phyloP scores from a whole-genome alignment of 1,140 invertebrate genomes.

The Dufourea novaeangliae region DNA sequence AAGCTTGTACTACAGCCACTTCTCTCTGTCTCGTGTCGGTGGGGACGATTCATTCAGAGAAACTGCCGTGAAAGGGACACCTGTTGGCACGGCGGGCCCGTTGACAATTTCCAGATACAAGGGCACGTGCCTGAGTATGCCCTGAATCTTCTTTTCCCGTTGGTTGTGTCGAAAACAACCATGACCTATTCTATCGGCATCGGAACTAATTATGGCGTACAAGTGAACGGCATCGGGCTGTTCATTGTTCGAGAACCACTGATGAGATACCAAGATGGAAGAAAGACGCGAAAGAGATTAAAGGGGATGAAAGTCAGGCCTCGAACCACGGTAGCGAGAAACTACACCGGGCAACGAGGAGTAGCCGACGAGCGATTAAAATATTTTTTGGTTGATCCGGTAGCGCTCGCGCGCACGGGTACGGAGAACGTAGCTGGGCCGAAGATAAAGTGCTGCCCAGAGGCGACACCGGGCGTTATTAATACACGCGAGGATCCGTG shows the following conservation, averaged over 20 bases:
- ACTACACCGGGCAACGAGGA: constrained; percentile 29
- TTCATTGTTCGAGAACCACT: too few species aligned
- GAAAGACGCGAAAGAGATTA: neutral
- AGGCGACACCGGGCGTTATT: constrained; percentile 80
- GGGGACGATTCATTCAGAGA: constrained; percentile 82
- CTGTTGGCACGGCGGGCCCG: constrained; percentile 78
- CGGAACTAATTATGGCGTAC: too few species aligned
- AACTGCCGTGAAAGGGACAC: constrained; percentile 82
- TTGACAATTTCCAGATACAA: constrained; percentile 79
- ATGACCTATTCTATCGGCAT: too few species aligned
- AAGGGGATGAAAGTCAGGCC: neutral
- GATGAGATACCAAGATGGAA: neutral
- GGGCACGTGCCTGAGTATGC: constrained; percentile 59
- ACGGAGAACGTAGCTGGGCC: constrained; percentile 58
- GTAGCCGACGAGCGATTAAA: constrained; percentile 74
- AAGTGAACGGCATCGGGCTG: too few species aligned
- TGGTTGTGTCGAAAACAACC: too few species aligned
- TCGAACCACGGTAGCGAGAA: neutral
- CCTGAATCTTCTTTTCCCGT: neutral
- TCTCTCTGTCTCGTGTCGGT: constrained; percentile 72
- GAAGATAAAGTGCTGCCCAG: constrained; percentile 81
- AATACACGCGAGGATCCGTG: constrained; percentile 79
- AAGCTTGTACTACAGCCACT: constrained; percentile 77
- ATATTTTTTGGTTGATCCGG: constrained; percentile 72
- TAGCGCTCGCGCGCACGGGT: too few species aligned